Base-by-base conservation (phyloP, 2,888 invertebrate species). In the Tanypteryx hageni region DNA sequence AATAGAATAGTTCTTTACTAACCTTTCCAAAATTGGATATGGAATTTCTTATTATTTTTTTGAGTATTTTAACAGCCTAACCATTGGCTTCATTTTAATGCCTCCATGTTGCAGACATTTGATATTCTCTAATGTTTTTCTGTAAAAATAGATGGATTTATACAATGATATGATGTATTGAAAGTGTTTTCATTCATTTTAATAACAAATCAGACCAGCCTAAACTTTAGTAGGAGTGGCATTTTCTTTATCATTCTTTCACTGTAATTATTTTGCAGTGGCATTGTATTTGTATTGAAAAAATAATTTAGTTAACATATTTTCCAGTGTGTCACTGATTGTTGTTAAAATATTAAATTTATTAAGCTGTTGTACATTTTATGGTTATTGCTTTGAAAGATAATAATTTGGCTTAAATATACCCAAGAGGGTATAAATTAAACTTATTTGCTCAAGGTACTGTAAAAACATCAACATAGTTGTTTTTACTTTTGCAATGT, bases 401-500 rank as follows among this genome's bases (percentile, higher is more conserved):
- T 22, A 27, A 76, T 76, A 22, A 76, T 76, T 76, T 76, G 22
- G 76, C 76, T 76, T 76, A 76, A 76, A 27, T 27, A 76, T 76
- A 76, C 76, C 76, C 76, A 76, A 27, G 27, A 76, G 76, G 76
- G 76, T 76, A 76, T 89, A 64, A 68, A 31, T 89, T 89, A n/a
- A 64, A 64, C 64, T 89, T 89, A 31, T 89, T 86, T 86, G 86
- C 86, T 89, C 89, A 89, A 64, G 44, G 64, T 64, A 64, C 14
- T 44, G 44, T 68, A 76, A 76, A 76, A 56, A 89, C 18, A 64
- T 89, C 64, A 64, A 89, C 44, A 44, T 68, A 64, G 89, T 89
- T 89, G 44, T 89, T 64, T 89, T 89, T 64, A 44, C 64, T 89
- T 86, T 89, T 89, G 44, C 64, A 89, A 89, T 64, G n/a, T 56